Evolutionary conservation across 1,140 invertebrate species (phyloP).

Genomic region (Reticulitermes speratus): DNA sequence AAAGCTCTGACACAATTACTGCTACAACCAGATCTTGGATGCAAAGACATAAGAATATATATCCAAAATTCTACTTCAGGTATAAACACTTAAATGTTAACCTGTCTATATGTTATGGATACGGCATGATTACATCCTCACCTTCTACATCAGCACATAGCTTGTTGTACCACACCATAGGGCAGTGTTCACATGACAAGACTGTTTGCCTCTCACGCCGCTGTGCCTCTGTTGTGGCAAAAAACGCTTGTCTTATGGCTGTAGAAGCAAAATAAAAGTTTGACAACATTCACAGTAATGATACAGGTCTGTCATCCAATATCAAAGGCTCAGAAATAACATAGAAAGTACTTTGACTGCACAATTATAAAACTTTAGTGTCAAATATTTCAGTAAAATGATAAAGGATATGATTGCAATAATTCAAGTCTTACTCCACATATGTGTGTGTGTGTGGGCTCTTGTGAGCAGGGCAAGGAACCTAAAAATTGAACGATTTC

Average conservation of each 20-base stretch:
- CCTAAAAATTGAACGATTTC: no score
- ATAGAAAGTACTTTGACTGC: constrained; percentile 17
- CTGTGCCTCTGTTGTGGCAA: constrained; percentile 60
- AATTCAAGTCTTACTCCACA: no score
- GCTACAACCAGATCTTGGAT: neutral
- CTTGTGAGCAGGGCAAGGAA: no score
- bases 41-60: neutral
- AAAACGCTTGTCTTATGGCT: constrained; percentile 84
- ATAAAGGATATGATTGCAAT: no score
- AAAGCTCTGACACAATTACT: neutral
- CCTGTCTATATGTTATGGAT: no score
- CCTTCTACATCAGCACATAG: constrained; percentile 85
- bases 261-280: constrained; percentile 43
- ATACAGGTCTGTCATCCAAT: no score
- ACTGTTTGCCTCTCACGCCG: constrained; percentile 52
- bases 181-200: constrained; percentile 82
- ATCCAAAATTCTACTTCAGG: no score
- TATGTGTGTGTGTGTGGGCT: no score
- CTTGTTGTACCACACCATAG: constrained; percentile 93
- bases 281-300: no score
- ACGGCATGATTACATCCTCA: constrained; percentile 39
- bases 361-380: no score
- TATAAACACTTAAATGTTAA: no score
- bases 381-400: no score
- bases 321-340: constrained; percentile 7